These are phyloP conservation scores for Catajapyx aquilonaris DNA, from an alignment of 1,140 invertebrate genomes.

Conservation along the genomic window DNA sequence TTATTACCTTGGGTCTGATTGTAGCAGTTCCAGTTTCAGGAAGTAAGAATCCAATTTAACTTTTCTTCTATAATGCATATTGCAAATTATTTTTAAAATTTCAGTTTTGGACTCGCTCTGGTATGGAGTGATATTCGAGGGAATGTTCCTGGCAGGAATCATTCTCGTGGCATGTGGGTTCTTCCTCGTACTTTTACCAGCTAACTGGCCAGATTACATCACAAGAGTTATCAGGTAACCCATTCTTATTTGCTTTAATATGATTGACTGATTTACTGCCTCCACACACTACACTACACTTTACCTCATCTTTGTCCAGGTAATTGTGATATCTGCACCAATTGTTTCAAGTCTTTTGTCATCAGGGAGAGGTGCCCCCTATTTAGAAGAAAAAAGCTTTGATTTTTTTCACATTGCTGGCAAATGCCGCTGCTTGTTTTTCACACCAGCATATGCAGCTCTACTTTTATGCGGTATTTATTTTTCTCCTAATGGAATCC, in stretches of 20 bases:
- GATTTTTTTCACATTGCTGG: too few species aligned
- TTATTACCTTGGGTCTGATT: conserved; percentile 75
- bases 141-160: conserved; percentile 84
- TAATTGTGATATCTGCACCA: too few species aligned
- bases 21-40: conserved; percentile 79
- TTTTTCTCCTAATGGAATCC: background rate
- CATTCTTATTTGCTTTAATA: too few species aligned
- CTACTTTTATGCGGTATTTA: background rate
- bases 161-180: conserved; percentile 76
- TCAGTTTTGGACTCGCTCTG: conserved; percentile 69
- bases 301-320: too few species aligned
- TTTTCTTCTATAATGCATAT: too few species aligned
- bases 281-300: too few species aligned
- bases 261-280: too few species aligned
- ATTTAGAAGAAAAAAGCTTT: too few species aligned
- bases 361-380: too few species aligned
- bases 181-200: conserved; percentile 81
- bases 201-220: conserved; percentile 88
- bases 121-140: conserved; percentile 64
- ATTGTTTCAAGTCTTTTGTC: too few species aligned
- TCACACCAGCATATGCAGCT: background rate
- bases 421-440: background rate
- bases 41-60: too few species aligned
- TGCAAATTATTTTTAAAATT: too few species aligned
- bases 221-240: conserved; percentile 58